Percentiles rank a stretch among this genome's conserved stretches.
phyloP scores from a whole-genome alignment of 2,113 vertebrate species.

The Gobius niger region DNA sequence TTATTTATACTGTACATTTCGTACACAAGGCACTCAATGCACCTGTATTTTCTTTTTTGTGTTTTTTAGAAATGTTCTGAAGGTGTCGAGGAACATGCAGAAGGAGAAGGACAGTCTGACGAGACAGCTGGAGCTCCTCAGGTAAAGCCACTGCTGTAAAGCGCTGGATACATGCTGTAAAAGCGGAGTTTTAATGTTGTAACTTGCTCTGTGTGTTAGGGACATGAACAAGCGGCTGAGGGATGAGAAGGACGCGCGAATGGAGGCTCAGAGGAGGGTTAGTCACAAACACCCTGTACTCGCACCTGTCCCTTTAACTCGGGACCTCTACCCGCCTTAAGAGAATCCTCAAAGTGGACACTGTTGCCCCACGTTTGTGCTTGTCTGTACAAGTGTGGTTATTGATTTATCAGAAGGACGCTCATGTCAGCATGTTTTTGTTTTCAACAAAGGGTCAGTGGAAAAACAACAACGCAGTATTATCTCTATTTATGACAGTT shows the following conservation, averaged over 20 bases:
- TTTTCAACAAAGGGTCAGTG: constrained; percentile 9
- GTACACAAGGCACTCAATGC: neutral
- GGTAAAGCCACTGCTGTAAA: constrained; percentile 67
- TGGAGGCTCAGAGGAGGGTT: constrained; percentile 83
- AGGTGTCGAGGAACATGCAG: constrained; percentile 93
- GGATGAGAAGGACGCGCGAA: constrained; percentile 88
- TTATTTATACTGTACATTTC: too few relatives aligned
- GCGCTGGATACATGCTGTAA: too few relatives aligned
- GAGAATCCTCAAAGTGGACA: constrained; percentile 28
- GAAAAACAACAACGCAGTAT: constrained; percentile 27
- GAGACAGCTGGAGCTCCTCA: constrained; percentile 89
- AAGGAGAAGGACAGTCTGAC: constrained; percentile 92
- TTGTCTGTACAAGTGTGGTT: constrained; percentile 20
- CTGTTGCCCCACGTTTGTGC: constrained; percentile 8
- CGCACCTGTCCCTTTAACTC: constrained; percentile 62
- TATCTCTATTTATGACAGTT: constrained; percentile 1
- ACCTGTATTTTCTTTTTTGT: neutral
- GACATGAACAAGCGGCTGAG: constrained; percentile 92
- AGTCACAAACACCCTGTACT: constrained; percentile 76
- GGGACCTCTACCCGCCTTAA: constrained; percentile 73
- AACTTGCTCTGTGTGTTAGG: constrained; percentile 67
- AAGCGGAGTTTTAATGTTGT: neutral
- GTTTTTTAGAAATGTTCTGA: constrained; percentile 80
- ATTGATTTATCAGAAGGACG: constrained; percentile 29
- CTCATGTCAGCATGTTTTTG: constrained; percentile 17